These are phyloP conservation scores for Aythya baeri DNA, from an alignment of 2,113 vertebrate genomes.

Conservation along the genomic window DNA sequence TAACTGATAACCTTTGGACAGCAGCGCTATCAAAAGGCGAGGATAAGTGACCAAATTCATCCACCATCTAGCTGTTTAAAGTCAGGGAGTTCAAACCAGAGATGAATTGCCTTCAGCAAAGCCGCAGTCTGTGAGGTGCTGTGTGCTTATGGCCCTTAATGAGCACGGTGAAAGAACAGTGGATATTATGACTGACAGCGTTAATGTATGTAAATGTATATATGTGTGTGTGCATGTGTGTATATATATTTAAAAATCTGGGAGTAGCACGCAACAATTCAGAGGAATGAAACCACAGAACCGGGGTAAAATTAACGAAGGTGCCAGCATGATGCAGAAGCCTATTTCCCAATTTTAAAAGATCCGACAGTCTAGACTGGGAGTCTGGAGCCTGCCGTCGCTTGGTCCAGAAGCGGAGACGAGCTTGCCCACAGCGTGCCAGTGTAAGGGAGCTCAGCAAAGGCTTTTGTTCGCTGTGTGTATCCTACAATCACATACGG, in stretches of 20 bases:
- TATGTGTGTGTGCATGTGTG: accelerated
- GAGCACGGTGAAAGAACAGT: background rate
- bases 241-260: background rate
- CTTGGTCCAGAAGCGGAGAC: background rate
- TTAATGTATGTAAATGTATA: too few relatives aligned
- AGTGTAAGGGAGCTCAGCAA: background rate
- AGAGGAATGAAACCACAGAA: background rate
- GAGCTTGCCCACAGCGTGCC: accelerated
- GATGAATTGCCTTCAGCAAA: background rate
- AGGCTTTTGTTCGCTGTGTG: accelerated
- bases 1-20: background rate
- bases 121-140: background rate
- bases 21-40: background rate
- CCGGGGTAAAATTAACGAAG: background rate
- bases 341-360: background rate
- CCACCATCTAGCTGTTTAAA: background rate
- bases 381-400: background rate
- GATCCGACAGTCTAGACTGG: background rate
- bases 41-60: background rate
- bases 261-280: background rate
- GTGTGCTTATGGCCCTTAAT: background rate
- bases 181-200: background rate
- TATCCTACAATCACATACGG: accelerated
- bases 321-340: background rate
- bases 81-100: background rate